phyloP scores from a whole-genome alignment of 2,888 invertebrate genomes.

The Stenodema calcarata region DNA sequence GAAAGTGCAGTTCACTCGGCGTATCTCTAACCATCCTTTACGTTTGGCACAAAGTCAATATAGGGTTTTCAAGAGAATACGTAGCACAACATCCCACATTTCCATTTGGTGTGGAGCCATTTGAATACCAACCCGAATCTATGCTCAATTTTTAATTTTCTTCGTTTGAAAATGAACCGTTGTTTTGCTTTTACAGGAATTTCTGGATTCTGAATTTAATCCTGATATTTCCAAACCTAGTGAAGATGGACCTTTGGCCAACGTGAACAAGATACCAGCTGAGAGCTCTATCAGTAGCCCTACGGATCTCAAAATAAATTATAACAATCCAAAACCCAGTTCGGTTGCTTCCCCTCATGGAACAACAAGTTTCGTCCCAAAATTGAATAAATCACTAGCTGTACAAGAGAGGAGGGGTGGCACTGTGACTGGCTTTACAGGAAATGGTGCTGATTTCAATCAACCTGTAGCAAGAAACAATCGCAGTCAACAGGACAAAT shows the following conservation, averaged over 20 bases:
- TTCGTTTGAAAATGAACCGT: too few relatives aligned
- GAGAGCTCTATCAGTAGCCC: neutral
- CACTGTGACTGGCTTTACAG: neutral
- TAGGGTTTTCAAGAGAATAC: too few relatives aligned
- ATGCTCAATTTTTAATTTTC: too few relatives aligned
- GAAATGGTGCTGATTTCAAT: too few relatives aligned
- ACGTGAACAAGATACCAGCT: neutral
- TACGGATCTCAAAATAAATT: neutral
- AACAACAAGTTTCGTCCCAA: neutral
- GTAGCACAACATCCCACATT: too few relatives aligned
- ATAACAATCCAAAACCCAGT: neutral
- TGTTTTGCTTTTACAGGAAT: neutral
- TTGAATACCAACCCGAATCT: too few relatives aligned
- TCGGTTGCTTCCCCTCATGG: neutral
- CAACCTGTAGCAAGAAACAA: too few relatives aligned
- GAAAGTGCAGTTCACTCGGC: too few relatives aligned
- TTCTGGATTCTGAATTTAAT: neutral
- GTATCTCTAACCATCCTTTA: too few relatives aligned
- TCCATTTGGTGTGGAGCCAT: too few relatives aligned
- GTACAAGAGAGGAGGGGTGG: neutral
- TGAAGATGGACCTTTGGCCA: neutral
- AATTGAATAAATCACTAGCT: neutral
- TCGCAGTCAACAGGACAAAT: too few relatives aligned
- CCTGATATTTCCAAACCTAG: neutral
- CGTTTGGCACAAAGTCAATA: too few relatives aligned